These are phyloP conservation scores for Trichogramma dendrolimi DNA, from an alignment of 2,888 invertebrate genomes.

Conservation along the genomic window DNA sequence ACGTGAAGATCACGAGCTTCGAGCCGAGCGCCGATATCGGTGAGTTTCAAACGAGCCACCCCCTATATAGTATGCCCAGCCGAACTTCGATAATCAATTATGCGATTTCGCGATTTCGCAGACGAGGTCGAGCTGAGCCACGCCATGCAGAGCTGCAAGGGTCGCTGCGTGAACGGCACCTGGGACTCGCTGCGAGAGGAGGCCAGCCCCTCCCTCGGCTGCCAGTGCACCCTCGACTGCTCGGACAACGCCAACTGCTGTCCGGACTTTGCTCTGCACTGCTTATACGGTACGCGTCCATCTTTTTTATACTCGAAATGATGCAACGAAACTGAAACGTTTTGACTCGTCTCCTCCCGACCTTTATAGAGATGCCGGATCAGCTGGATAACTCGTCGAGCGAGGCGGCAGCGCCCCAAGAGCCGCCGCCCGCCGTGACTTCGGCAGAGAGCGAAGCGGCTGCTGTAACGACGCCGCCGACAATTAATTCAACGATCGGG, in stretches of 20 bases:
- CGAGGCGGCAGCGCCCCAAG: too few species aligned
- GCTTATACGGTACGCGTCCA: slow-evolving; percentile 52
- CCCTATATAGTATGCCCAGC: too few species aligned
- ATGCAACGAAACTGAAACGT: neutral
- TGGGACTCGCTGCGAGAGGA: slow-evolving; percentile 20
- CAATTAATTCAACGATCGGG: too few species aligned
- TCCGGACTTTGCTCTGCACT: slow-evolving; percentile 62
- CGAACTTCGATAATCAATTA: neutral
- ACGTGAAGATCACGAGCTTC: slow-evolving; percentile 28
- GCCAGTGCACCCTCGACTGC: slow-evolving; percentile 62
- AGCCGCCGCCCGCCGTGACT: too few species aligned
- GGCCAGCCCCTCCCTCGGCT: slow-evolving; percentile 44
- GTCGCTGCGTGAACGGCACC: slow-evolving; percentile 39
- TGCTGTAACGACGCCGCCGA: too few species aligned
- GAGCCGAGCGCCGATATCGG: slow-evolving; percentile 31
- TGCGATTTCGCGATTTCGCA: slow-evolving; percentile 16
- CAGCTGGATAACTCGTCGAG: neutral
- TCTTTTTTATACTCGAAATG: neutral
- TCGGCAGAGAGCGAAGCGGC: too few species aligned
- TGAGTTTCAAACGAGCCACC: slow-evolving; percentile 18
- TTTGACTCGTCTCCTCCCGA: neutral
- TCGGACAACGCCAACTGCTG: slow-evolving; percentile 60
- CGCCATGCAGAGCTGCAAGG: slow-evolving; percentile 44
- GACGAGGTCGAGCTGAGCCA: slow-evolving; percentile 47
- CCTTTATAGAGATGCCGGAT: slow-evolving; percentile 26